phyloP scores from a whole-genome alignment of 2,797 vertebrate species.

The Paramormyrops hopkinsi region DNA sequence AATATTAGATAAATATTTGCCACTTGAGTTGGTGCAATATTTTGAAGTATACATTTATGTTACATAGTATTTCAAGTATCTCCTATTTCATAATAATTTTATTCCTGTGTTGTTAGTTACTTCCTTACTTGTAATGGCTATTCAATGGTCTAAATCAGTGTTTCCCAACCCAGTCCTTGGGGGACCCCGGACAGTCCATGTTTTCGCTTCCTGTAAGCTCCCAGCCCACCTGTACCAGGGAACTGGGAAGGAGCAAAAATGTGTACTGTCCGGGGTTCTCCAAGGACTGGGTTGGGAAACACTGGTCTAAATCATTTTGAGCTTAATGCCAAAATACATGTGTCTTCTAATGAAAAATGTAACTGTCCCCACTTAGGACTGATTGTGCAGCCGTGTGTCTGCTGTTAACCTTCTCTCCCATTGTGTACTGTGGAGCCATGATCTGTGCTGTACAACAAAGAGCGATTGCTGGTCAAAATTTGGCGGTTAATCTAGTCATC shows the following conservation, averaged over 20 bases:
- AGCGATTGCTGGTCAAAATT: background rate
- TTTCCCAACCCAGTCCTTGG: background rate
- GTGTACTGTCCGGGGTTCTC: background rate
- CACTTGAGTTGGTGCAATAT: constrained; percentile 69
- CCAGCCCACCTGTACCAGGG: background rate
- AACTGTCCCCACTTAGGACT: background rate
- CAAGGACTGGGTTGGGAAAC: background rate
- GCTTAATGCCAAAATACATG: background rate
- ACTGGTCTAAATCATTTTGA: background rate
- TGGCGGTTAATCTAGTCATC: background rate
- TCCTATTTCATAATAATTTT: constrained; percentile 36
- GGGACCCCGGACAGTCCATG: background rate
- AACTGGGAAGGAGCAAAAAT: background rate
- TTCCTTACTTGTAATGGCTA: background rate
- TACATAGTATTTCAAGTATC: constrained; percentile 33
- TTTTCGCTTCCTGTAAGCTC: background rate
- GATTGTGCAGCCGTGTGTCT: background rate
- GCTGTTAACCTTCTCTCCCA: background rate
- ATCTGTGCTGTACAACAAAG: background rate
- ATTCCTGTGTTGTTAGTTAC: constrained; percentile 21
- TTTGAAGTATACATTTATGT: constrained; percentile 49
- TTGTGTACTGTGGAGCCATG: background rate
- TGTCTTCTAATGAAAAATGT: background rate
- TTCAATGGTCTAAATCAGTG: background rate
- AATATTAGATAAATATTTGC: constrained; percentile 38